Conservation (phyloP, 2,113 vertebrate species). For the Gasterosteus nipponicus region DNA sequence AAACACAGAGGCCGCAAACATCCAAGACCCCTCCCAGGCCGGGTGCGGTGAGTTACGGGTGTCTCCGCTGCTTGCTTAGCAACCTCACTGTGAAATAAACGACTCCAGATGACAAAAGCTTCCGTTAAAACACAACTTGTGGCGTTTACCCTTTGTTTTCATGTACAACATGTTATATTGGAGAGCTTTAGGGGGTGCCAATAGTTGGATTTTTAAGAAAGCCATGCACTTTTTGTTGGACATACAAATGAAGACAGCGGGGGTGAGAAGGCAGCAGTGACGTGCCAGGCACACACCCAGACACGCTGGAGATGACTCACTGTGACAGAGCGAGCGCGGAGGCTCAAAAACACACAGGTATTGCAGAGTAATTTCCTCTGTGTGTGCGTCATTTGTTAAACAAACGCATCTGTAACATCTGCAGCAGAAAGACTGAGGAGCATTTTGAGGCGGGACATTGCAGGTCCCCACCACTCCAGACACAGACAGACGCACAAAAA, state of each 20-base stretch:
- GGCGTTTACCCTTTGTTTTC: not conserved
- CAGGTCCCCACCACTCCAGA: slow-evolving; percentile 40
- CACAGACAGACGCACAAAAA: not conserved
- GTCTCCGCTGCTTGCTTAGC: too few species aligned
- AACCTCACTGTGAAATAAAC: not conserved
- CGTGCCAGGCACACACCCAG: slow-evolving; percentile 19
- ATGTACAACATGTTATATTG: not conserved
- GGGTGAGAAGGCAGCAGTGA: not conserved
- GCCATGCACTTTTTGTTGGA: not conserved
- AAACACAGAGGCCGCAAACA: not conserved
- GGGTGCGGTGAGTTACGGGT: too few species aligned
- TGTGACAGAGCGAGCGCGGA: not conserved
- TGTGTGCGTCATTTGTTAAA: slow-evolving; percentile 27
- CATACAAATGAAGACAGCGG: not conserved
- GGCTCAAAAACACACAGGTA: slow-evolving; percentile 1
- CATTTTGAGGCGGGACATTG: slow-evolving; percentile 51
- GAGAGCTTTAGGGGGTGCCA: not conserved
- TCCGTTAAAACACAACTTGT: not conserved
- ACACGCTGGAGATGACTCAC: slow-evolving; percentile 15
- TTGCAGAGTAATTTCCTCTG: slow-evolving; percentile 30
- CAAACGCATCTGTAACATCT: slow-evolving; percentile 58
- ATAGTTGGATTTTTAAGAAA: not conserved
- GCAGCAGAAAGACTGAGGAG: slow-evolving; percentile 25
- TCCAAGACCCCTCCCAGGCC: too few species aligned
- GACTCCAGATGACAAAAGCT: not conserved